phyloP scores from a whole-genome alignment of 2,888 invertebrate species.

The Hirtodrosophila confusa region DNA sequence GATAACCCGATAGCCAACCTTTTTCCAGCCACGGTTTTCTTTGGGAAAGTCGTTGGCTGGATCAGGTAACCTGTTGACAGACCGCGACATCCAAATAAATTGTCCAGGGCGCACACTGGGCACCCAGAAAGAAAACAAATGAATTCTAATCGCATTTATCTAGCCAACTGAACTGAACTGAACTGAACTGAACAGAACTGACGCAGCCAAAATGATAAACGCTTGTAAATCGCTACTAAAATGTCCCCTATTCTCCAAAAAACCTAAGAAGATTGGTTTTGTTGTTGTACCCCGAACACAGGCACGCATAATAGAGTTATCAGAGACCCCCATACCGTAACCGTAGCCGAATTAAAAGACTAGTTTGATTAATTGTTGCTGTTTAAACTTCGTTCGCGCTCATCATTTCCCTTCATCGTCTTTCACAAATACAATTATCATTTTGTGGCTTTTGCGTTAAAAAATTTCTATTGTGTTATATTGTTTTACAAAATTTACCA shows the following conservation, averaged over 20 bases:
- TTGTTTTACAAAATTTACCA: slow-evolving; percentile 38
- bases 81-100: slow-evolving; percentile 59
- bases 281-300: slow-evolving; percentile 3
- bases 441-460: slow-evolving; percentile 73
- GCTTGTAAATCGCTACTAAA: slow-evolving; percentile 75
- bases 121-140: slow-evolving; percentile 19
- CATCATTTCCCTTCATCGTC: slow-evolving; percentile 72
- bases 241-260: slow-evolving; percentile 24
- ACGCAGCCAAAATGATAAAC: slow-evolving; percentile 63
- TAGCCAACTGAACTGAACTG: slow-evolving; percentile 33
- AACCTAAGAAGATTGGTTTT: slow-evolving; percentile 4
- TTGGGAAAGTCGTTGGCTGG: slow-evolving; percentile 22
- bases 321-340: slow-evolving; percentile 20
- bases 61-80: slow-evolving; percentile 78
- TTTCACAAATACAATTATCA: slow-evolving; percentile 68
- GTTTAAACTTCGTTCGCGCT: slow-evolving; percentile 63
- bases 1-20: slow-evolving; percentile 64
- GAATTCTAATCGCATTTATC: slow-evolving; percentile 72
- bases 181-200: slow-evolving; percentile 22
- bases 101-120: slow-evolving; percentile 6
- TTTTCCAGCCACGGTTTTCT: slow-evolving; percentile 29
- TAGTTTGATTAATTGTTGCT: slow-evolving; percentile 71
- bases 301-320: slow-evolving; percentile 70
- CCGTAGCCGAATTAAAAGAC: slow-evolving; percentile 10
- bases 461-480: slow-evolving; percentile 69